Base-by-base conservation (phyloP, 2,797 vertebrate species). In the Morus bassanus region DNA sequence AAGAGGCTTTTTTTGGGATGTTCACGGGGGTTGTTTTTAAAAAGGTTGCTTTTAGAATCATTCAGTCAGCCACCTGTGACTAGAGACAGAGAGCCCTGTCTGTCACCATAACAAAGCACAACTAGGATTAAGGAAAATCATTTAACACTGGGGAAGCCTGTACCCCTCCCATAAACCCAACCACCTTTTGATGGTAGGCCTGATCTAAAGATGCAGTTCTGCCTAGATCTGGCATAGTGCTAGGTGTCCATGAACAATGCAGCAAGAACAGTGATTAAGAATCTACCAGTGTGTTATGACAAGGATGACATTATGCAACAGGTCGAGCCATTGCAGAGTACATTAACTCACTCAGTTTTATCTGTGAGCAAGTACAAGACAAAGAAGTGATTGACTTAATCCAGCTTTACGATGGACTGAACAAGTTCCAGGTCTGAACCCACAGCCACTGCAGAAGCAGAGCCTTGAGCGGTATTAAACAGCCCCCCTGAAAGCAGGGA, bases 361-460 rank as follows among this genome's bases (percentile, higher is more conserved):
- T 18, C 37, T 31, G 9, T 11, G 7, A 35, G 4, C 33, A 30
- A 50, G 22, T 13, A 51, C 27, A 57, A 5, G n/a, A 31, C 11
- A 1, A 12, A 1, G 3, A 39, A 14, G 7, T 0, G 0, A 31
- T 1, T 4, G 15, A 9, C n/a, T 67, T 12, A 28, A 25, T 4
- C 6, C 33, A 56, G 19, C n/a, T 46, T 53, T 22, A 11, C 6
- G 1, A 30, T 5, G 7, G 18, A 33, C 30, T 18, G 23, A 7
- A 18, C 27, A 21, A 48, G 41, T 7, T 6, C 60, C 41, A 39
- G 12, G 13, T 35, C 27, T 8, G 10, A 48, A 19, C 16, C 14
- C 6, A 2, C 4, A 1, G n/a, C 11, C 1, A 2, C 14, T 6
- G 21, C 19, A 22, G 25, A 4, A 28, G 37, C 17, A 7, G 51